A percentile compares a stretch with the other conserved stretches of the same genome.
These are phyloP conservation scores for Phrynocephalus guinanensis DNA, from an alignment of 2,797 vertebrate genomes.

Conservation along the genomic window DNA sequence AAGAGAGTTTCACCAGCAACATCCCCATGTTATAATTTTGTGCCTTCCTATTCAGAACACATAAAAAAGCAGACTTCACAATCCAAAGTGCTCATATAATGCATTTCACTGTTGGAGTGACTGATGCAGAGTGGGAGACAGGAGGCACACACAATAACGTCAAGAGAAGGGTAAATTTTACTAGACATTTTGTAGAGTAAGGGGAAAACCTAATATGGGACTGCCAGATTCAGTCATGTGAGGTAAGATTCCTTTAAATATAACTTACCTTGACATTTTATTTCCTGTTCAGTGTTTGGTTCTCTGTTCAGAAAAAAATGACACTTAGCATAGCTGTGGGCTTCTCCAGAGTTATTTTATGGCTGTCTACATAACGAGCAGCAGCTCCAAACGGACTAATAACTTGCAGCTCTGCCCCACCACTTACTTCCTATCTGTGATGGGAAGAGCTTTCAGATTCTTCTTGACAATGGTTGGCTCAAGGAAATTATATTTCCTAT, in stretches of 20 bases:
- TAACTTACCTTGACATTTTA: background rate
- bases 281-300: background rate
- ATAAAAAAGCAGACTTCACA: background rate
- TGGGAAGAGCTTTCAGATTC: background rate
- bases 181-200: background rate
- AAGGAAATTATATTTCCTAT: constrained; percentile 43
- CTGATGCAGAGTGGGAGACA: background rate
- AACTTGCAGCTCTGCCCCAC: background rate
- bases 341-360: constrained; percentile 1
- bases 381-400: background rate
- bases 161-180: background rate
- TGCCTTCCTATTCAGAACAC: background rate
- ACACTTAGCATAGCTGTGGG: background rate
- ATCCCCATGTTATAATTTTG: background rate
- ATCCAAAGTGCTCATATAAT: background rate
- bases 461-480: background rate
- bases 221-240: background rate
- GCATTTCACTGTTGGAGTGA: background rate
- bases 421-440: background rate
- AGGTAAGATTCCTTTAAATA: background rate
- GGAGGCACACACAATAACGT: background rate
- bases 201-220: background rate
- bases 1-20: background rate
- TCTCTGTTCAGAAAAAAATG: background rate
- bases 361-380: constrained; percentile 1